A percentile compares a stretch with the other conserved stretches of the same genome.
Evolutionary conservation across 2,797 vertebrate species (phyloP).

Genomic region (Otus scops): DNA sequence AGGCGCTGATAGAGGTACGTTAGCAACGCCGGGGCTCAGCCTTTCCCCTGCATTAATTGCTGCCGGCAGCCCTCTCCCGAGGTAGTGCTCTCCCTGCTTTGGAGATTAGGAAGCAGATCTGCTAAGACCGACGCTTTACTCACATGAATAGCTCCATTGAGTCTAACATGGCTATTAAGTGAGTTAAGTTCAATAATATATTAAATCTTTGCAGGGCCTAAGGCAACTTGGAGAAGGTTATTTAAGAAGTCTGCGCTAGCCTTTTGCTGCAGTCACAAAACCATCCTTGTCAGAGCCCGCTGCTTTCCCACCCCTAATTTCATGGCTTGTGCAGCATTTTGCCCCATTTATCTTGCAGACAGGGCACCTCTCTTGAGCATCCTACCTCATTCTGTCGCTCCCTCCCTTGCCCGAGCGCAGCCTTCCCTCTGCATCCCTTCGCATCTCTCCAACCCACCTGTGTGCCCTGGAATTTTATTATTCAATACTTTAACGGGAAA

Average conservation of each 20-base stretch:
- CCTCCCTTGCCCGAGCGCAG: not conserved
- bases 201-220: constrained; percentile 36
- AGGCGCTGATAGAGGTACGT: not conserved
- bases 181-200: constrained; percentile 30
- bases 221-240: constrained; percentile 17
- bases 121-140: not conserved
- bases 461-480: not conserved
- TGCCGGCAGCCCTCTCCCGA: not conserved
- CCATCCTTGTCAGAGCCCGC: not conserved
- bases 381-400: not conserved
- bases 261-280: not conserved
- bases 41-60: not conserved
- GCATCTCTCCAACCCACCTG: not conserved
- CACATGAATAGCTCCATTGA: constrained; percentile 47
- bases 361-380: accelerated
- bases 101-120: constrained; percentile 39
- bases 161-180: constrained; percentile 11
- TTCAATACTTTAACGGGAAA: not conserved
- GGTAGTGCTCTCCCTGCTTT: not conserved
- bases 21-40: not conserved
- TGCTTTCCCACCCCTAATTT: not conserved
- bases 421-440: not conserved
- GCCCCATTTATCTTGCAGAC: not conserved
- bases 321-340: not conserved
- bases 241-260: not conserved